Conservation (phyloP, 2,797 vertebrate species). For the Sebastes minor region DNA sequence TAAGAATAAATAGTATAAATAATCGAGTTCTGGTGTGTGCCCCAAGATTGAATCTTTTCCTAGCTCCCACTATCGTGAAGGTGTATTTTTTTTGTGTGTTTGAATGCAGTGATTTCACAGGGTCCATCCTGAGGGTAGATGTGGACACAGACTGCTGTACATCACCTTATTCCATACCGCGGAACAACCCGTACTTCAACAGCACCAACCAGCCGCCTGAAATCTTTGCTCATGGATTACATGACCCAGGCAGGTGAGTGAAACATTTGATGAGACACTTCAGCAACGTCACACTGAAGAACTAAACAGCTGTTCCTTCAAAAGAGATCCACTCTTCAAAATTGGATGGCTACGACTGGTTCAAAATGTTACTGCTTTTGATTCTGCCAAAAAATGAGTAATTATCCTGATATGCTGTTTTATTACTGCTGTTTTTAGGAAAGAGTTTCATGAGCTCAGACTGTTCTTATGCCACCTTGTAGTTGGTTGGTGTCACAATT, state of each 20-base stretch:
- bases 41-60: slow-evolving; percentile 2
- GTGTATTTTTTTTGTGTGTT: slow-evolving; percentile 52
- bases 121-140: slow-evolving; percentile 93
- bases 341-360: neutral
- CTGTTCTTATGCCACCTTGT: neutral
- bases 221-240: slow-evolving; percentile 97
- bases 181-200: slow-evolving; percentile 97
- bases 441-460: neutral
- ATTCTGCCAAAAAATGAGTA: neutral
- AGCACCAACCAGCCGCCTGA: slow-evolving; percentile 99
- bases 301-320: neutral
- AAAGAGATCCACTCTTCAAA: neutral
- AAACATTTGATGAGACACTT: slow-evolving; percentile 10
- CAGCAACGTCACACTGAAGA: neutral
- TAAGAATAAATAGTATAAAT: neutral
- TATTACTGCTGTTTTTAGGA: neutral
- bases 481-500: neutral
- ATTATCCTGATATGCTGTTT: neutral
- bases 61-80: slow-evolving; percentile 25
- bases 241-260: slow-evolving; percentile 97
- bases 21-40: neutral
- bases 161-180: slow-evolving; percentile 91
- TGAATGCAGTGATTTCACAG: slow-evolving; percentile 94
- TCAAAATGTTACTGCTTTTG: neutral
- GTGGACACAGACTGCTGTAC: slow-evolving; percentile 91